phyloP scores from a whole-genome alignment of 2,888 invertebrate species.

The Drosophila setosimentum region DNA sequence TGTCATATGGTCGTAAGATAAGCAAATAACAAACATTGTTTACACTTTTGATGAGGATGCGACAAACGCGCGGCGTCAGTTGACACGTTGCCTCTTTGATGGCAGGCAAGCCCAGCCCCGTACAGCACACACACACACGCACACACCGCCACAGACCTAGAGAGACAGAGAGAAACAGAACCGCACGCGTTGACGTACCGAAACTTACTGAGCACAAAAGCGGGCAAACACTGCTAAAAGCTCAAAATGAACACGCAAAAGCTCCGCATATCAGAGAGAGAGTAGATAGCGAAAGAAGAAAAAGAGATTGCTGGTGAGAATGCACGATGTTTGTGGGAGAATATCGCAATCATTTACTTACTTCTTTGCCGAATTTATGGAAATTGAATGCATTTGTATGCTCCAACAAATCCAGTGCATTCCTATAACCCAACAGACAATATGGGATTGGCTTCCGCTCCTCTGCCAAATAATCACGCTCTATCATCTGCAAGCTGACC shows the following conservation, averaged over 20 bases:
- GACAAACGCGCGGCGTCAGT: constrained; percentile 48
- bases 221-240: constrained; percentile 47
- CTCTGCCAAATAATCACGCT: constrained; percentile 88
- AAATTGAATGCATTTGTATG: constrained; percentile 87
- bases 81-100: constrained; percentile 75
- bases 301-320: constrained; percentile 20
- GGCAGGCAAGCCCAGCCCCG: constrained; percentile 63
- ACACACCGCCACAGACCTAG: neutral
- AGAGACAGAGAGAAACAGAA: constrained; percentile 28
- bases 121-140: constrained; percentile 35
- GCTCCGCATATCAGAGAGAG: constrained; percentile 20
- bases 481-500: constrained; percentile 74
- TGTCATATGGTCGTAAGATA: constrained; percentile 42
- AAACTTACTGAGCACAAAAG: constrained; percentile 53
- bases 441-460: constrained; percentile 89
- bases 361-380: constrained; percentile 62
- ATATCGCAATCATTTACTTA: constrained; percentile 37
- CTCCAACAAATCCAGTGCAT: constrained; percentile 88
- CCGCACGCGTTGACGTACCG: constrained; percentile 56
- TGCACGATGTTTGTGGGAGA: too few species aligned
- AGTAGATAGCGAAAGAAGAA: constrained; percentile 7
- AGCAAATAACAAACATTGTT: constrained; percentile 65
- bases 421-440: constrained; percentile 87
- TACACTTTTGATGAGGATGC: constrained; percentile 60
- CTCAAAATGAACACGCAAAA: constrained; percentile 43